A percentile compares a stretch with the other conserved stretches of the same genome.
These are phyloP conservation scores for Eupsilia transversa DNA, from an alignment of 2,888 invertebrate genomes.

Conservation along the genomic window DNA sequence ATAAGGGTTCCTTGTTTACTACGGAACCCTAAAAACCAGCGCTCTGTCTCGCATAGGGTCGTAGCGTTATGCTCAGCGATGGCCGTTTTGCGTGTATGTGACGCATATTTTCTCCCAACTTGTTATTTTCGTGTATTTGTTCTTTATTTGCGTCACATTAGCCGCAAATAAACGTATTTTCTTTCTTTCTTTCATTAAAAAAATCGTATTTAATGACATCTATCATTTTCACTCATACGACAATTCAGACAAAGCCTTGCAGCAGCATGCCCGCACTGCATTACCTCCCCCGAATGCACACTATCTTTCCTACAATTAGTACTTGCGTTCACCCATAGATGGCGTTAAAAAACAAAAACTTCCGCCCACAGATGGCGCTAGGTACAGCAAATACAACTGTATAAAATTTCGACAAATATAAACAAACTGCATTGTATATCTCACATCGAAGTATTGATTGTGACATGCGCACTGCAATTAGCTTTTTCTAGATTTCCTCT, in stretches of 20 bases:
- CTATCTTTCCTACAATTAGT: not conserved
- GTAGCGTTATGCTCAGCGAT: too few species aligned
- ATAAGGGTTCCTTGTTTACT: too few species aligned
- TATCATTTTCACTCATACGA: not conserved
- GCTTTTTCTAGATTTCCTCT: not conserved
- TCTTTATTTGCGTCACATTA: too few species aligned
- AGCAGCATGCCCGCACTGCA: not conserved
- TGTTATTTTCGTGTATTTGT: too few species aligned
- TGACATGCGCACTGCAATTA: constrained; percentile 21
- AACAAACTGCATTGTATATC: not conserved
- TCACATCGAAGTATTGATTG: not conserved
- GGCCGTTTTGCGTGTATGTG: too few species aligned
- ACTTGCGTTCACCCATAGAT: not conserved
- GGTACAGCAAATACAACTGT: too few species aligned
- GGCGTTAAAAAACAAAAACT: not conserved
- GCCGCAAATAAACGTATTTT: too few species aligned
- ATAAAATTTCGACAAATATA: not conserved
- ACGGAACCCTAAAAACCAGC: too few species aligned
- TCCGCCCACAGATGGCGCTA: not conserved
- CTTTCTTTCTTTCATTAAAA: too few species aligned
- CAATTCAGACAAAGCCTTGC: not conserved
- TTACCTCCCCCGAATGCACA: not conserved
- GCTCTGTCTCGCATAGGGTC: too few species aligned
- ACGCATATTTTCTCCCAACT: too few species aligned
- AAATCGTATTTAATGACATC: too few species aligned